Evolutionary conservation across 2,888 invertebrate genomes (phyloP).

Genomic region (Apodemia zela): DNA sequence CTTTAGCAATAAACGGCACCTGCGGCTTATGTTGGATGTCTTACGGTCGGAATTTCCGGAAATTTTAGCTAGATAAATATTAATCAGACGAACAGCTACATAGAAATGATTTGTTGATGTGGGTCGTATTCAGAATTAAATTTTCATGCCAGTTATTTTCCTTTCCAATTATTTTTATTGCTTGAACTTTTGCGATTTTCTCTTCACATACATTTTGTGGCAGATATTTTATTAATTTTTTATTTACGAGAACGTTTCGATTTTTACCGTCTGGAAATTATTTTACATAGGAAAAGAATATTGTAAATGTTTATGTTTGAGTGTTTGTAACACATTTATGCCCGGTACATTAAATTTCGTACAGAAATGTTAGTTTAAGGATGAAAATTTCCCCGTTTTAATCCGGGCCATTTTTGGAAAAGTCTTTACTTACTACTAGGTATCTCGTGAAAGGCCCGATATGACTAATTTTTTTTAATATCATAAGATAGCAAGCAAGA

Average conservation of each 20-base stretch:
- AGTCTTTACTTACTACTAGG: too few relatives aligned
- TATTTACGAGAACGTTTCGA: background rate
- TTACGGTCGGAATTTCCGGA: constrained; percentile 18
- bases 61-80: constrained; percentile 23
- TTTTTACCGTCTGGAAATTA: background rate
- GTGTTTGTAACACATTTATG: too few relatives aligned
- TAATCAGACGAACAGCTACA: constrained; percentile 7
- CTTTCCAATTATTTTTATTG: background rate
- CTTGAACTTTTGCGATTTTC: background rate
- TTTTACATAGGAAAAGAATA: background rate
- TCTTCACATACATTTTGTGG: constrained; percentile 7
- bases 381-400: too few relatives aligned
- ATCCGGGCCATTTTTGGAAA: too few relatives aligned
- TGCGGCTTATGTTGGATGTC: constrained; percentile 29
- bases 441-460: too few relatives aligned
- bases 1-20: constrained; percentile 38
- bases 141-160: background rate
- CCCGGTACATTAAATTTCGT: too few relatives aligned
- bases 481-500: too few relatives aligned
- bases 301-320: too few relatives aligned
- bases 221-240: constrained; percentile 7
- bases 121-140: background rate
- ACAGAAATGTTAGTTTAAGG: too few relatives aligned
- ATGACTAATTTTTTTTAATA: too few relatives aligned
- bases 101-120: constrained; percentile 15